These are phyloP conservation scores for Agrypnia vestita DNA, from an alignment of 1,140 invertebrate genomes.

Conservation along the genomic window DNA sequence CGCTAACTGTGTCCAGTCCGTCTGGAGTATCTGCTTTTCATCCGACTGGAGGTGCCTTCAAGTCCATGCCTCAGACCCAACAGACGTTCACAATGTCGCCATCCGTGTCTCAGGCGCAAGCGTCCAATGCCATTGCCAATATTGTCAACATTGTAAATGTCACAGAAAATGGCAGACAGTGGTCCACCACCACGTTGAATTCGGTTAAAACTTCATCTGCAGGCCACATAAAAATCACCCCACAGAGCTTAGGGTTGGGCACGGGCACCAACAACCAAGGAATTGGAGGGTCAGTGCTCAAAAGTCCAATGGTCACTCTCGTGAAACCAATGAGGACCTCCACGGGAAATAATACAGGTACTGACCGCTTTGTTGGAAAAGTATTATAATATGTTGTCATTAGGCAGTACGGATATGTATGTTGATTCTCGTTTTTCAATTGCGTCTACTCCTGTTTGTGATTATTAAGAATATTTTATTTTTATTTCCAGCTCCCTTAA, in stretches of 20 bases:
- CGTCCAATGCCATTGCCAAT: slow-evolving; percentile 35
- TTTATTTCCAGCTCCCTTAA: slow-evolving; percentile 54
- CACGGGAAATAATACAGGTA: slow-evolving; percentile 45
- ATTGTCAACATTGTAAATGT: slow-evolving; percentile 63
- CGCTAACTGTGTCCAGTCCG: slow-evolving; percentile 77
- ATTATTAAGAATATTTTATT: neutral
- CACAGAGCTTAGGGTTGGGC: slow-evolving; percentile 38
- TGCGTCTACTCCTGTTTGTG: too few relatives aligned
- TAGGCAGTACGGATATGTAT: too few relatives aligned
- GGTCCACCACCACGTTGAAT: slow-evolving; percentile 54
- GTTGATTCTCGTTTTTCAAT: too few relatives aligned
- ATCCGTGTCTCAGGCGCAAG: slow-evolving; percentile 41
- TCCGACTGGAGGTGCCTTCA: slow-evolving; percentile 90
- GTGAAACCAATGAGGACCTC: slow-evolving; percentile 56
- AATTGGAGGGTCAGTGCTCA: slow-evolving; percentile 50
- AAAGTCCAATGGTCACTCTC: slow-evolving; percentile 57
- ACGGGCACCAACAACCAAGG: slow-evolving; percentile 39
- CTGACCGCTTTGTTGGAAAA: neutral
- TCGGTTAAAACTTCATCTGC: slow-evolving; percentile 38
- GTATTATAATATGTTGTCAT: too few relatives aligned
- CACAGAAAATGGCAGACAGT: slow-evolving; percentile 56
- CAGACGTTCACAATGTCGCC: slow-evolving; percentile 48
- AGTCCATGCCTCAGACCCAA: slow-evolving; percentile 81
- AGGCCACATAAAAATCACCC: slow-evolving; percentile 57
- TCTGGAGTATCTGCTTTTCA: slow-evolving; percentile 87